Evolutionary conservation across 1,140 invertebrate genomes (phyloP).

Genomic region (Diorhabda carinulata): DNA sequence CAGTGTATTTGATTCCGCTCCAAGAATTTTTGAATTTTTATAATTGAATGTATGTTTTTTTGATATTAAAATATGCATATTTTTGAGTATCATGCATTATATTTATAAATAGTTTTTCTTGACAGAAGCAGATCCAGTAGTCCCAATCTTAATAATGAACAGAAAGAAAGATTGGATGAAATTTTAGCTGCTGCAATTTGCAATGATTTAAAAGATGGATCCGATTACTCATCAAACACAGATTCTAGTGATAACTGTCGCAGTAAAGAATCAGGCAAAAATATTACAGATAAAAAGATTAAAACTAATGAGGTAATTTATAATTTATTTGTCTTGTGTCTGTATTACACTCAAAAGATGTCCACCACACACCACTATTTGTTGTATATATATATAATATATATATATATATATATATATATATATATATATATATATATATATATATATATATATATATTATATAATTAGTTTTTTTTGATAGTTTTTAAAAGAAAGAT

Average conservation of each 20-base stretch:
- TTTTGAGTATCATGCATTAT: not conserved
- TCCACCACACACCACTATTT: not conserved
- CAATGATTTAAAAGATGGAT: constrained; percentile 3
- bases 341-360: not conserved
- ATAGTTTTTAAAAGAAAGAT: no score
- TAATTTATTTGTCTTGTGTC: not conserved
- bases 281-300: constrained; percentile 1
- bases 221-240: no score
- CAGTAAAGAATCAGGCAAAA: not conserved
- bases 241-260: not conserved
- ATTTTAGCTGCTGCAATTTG: constrained; percentile 7
- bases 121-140: constrained; percentile 2
- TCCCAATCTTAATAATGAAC: not conserved
- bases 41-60: no score
- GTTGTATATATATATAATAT: constrained; percentile 1
- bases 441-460: no score
- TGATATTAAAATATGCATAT: not conserved
- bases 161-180: constrained; percentile 4
- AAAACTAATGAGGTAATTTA: not conserved
- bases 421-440: no score
- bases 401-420: constrained; percentile 2
- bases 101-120: not conserved
- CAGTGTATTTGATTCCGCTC: no score
- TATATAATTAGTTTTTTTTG: no score
- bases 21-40: no score